phyloP scores from a whole-genome alignment of 2,888 invertebrate species.

The Sesia apiformis region DNA sequence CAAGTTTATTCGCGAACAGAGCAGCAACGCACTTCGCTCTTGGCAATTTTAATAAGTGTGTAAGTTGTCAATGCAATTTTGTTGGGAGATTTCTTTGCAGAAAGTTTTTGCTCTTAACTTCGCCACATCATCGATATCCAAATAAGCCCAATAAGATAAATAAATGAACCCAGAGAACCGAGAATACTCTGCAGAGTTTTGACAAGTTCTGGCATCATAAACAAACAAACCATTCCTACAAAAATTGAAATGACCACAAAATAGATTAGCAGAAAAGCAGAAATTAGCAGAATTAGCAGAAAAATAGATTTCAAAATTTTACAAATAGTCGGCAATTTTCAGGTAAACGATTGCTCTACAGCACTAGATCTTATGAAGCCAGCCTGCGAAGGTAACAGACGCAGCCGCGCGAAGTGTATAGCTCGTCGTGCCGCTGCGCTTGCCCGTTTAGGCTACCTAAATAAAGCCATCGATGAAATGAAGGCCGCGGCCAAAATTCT shows the following conservation, averaged over 20 bases:
- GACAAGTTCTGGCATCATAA: background rate
- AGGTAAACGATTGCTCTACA: slow-evolving; percentile 74
- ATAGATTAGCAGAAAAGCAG: too few species aligned
- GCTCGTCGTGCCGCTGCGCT: slow-evolving; percentile 84
- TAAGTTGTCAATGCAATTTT: slow-evolving; percentile 23
- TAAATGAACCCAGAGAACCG: too few species aligned
- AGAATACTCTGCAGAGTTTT: too few species aligned
- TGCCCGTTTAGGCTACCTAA: slow-evolving; percentile 78
- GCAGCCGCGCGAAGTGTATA: slow-evolving; percentile 81
- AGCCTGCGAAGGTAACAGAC: slow-evolving; percentile 80
- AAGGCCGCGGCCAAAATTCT: slow-evolving; percentile 81
- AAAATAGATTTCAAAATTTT: too few species aligned
- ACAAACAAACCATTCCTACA: too few species aligned
- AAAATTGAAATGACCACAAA: too few species aligned
- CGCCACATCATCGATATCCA: background rate
- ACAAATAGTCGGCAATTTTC: background rate
- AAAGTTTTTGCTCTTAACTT: background rate
- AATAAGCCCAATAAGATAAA: background rate
- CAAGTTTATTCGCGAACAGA: slow-evolving; percentile 83
- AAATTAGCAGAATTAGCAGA: too few species aligned
- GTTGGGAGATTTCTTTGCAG: background rate
- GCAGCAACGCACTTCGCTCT: slow-evolving; percentile 86
- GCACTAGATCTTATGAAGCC: slow-evolving; percentile 85
- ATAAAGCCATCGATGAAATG: slow-evolving; percentile 83
- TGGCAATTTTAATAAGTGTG: slow-evolving; percentile 83